Evolutionary conservation across 2,888 invertebrate species (phyloP).

Genomic region (Conchocele bisecta): DNA sequence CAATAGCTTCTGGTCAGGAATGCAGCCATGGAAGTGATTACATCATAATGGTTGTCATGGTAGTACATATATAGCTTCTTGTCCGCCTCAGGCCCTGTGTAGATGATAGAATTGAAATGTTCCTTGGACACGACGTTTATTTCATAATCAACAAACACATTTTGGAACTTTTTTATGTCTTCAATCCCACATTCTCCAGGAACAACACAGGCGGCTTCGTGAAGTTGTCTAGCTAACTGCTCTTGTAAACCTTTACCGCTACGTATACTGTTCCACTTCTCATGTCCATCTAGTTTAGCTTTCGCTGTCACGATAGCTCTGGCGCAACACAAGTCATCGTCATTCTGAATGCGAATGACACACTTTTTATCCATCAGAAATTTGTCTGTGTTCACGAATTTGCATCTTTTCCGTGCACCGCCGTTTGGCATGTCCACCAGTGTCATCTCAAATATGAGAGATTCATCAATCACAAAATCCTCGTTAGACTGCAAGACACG

Average conservation of each 20-base stretch:
- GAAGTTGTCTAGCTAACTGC: conserved; percentile 30
- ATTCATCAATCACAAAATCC: conserved; percentile 39
- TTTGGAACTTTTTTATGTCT: conserved; percentile 46
- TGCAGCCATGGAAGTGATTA: conserved; percentile 49
- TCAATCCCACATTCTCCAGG: conserved; percentile 37
- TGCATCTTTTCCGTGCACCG: conserved; percentile 28
- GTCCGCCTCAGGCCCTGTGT: conserved; percentile 41
- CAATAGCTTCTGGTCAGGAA: conserved; percentile 43
- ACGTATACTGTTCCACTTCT: conserved; percentile 47
- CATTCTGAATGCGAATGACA: conserved; percentile 47
- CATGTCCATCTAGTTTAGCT: conserved; percentile 37
- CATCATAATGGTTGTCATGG: conserved; percentile 50
- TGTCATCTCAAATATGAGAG: conserved; percentile 42
- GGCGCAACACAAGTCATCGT: conserved; percentile 48
- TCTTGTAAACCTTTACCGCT: conserved; percentile 33
- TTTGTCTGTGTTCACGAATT: conserved; percentile 36
- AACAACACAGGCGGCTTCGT: conserved; percentile 32
- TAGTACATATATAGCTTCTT: conserved; percentile 44
- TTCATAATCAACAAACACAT: conserved; percentile 17
- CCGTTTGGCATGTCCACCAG: conserved; percentile 34
- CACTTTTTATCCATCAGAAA: conserved; percentile 37
- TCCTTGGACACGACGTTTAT: conserved; percentile 48
- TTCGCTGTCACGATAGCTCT: conserved; percentile 50
- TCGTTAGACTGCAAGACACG: conserved; percentile 24
- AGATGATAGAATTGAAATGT: conserved; percentile 49